These are phyloP conservation scores for Dicyrtoma fusca DNA, from an alignment of 2,888 invertebrate genomes.

Conservation along the genomic window DNA sequence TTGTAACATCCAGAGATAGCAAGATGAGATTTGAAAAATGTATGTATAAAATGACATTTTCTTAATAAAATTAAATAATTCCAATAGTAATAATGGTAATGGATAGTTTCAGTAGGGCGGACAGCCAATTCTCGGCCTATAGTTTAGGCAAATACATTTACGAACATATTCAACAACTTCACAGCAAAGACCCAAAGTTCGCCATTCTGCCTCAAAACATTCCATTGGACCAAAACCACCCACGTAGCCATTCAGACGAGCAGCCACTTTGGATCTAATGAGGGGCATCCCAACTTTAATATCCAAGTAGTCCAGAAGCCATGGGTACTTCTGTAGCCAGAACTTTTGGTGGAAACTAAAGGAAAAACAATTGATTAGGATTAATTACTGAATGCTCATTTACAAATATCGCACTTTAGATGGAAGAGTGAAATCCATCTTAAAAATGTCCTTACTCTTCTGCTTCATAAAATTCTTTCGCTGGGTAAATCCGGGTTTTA, in stretches of 20 bases:
- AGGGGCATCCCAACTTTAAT: constrained; percentile 68
- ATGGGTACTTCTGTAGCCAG: constrained; percentile 81
- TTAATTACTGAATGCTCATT: too few relatives aligned
- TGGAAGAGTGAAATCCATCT: too few relatives aligned
- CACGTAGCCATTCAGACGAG: constrained; percentile 85
- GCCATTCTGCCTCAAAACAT: constrained; percentile 75
- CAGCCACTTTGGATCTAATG: constrained; percentile 78
- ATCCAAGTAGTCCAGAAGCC: constrained; percentile 64
- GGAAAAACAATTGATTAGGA: neutral
- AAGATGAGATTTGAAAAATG: too few relatives aligned
- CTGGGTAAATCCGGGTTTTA: constrained; percentile 76
- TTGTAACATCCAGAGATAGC: too few relatives aligned
- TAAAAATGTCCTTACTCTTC: constrained; percentile 76
- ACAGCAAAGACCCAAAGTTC: constrained; percentile 69
- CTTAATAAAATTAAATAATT: too few relatives aligned
- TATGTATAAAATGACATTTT: too few relatives aligned
- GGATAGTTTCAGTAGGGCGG: constrained; percentile 35
- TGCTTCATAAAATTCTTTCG: constrained; percentile 82
- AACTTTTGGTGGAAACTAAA: constrained; percentile 95
- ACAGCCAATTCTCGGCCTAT: constrained; percentile 47
- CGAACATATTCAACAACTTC: constrained; percentile 76
- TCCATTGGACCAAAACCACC: constrained; percentile 74
- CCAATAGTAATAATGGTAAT: too few relatives aligned
- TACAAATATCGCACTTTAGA: too few relatives aligned
- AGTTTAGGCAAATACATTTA: constrained; percentile 63